Base-by-base conservation (phyloP, 2,113 vertebrate genomes). In the Mungos mungo region DNA sequence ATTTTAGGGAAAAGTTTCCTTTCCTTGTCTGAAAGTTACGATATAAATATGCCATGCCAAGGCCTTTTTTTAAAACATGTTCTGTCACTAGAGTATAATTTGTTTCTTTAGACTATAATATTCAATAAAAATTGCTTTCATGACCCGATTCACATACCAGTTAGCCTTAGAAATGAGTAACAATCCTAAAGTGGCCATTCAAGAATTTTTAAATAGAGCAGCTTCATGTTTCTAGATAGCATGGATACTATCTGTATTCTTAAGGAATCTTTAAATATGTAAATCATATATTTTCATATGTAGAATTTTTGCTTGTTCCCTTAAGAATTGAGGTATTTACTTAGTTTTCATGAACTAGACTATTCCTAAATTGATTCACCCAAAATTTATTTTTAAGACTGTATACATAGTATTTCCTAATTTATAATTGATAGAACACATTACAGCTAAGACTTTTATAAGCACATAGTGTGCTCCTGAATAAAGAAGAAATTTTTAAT, bases 121-220 rank as follows among this genome's bases (percentile, higher is more conserved):
- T 81, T 29, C 29, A 72, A 15, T 97, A 66, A 91, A 96, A 96
- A 95, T 85, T 95, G 54, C 8, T 21, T 97, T 97, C n/a, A 9
- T 97, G 50, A 93, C 1, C 91, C 71, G 91, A 14, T 82, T 81
- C 31, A 87, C 63, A 74, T 87, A 89, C 45, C 18, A 83, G 52
- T 57, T 96, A 93, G 74, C 27, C 86, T 95, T 50, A 45, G 66
- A 68, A 66, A 31, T 96, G 95, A 96, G 84, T 90, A 35, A 18
- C 94, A 63, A 79, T 88, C 21, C 13, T 96, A 68, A 95, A 95
- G 23, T 93, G 13, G 79, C 16, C 21, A 52, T 83, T 93, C 18
- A 88, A 90, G 60, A 74, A 85, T 85, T 96, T 90, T 77, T 66
- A 95, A 88, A 76, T 85, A 90, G 27, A 97, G n/a, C 10, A 83